These are phyloP conservation scores for Psilopogon haemacephalus DNA, from an alignment of 2,113 vertebrate species.

Conservation along the genomic window DNA sequence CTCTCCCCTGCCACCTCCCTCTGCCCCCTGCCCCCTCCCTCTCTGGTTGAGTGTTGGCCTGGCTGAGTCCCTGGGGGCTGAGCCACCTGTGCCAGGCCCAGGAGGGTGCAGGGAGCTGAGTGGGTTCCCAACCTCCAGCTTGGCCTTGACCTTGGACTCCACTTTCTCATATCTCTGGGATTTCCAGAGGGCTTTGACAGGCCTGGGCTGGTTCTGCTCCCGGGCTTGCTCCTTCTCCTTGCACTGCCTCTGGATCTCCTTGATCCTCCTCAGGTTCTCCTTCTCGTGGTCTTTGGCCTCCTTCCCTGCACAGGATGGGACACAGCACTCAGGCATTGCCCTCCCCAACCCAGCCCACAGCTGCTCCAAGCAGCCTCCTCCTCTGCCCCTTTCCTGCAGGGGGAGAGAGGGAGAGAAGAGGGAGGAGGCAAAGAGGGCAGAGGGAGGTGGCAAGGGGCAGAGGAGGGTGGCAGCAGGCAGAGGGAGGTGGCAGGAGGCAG, in stretches of 20 bases:
- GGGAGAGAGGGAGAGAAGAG: too few species aligned
- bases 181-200: slow-evolving; percentile 91
- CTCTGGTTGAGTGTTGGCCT: too few species aligned
- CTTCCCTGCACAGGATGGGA: slow-evolving; percentile 72
- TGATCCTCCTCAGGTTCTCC: slow-evolving; percentile 87
- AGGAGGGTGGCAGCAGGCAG: too few species aligned
- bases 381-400: background rate
- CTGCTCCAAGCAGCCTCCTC: background rate
- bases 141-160: slow-evolving; percentile 86
- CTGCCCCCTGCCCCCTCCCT: too few species aligned
- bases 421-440: too few species aligned
- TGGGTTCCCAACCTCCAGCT: slow-evolving; percentile 79
- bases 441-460: too few species aligned
- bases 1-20: too few species aligned
- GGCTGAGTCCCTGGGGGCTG: background rate
- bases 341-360: background rate
- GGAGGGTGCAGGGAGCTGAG: background rate
- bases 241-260: slow-evolving; percentile 89
- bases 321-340: background rate
- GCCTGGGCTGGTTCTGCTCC: slow-evolving; percentile 75
- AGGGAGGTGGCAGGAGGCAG: too few species aligned
- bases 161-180: slow-evolving; percentile 87
- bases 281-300: slow-evolving; percentile 84
- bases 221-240: slow-evolving; percentile 83
- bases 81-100: background rate